Evolutionary conservation across 1,140 invertebrate genomes (phyloP).

Genomic region (Pseudomyrmex concolor): DNA sequence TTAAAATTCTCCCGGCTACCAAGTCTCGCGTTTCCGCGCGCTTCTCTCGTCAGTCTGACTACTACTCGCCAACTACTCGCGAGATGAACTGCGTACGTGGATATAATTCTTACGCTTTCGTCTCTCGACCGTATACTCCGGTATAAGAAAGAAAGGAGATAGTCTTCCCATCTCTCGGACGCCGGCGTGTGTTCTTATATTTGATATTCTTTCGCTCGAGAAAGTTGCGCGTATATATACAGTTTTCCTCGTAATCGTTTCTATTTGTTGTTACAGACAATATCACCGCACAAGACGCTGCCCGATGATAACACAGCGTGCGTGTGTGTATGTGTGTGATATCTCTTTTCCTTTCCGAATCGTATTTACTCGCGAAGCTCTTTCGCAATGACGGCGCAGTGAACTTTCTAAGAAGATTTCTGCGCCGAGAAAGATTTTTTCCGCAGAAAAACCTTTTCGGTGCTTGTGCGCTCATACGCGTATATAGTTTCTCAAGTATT

Average conservation of each 20-base stretch:
- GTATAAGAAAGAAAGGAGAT: background rate
- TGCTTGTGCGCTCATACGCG: no score
- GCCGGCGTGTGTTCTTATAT: slow-evolving; percentile 8
- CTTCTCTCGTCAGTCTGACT: background rate
- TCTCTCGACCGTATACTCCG: background rate
- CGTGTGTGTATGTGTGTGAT: slow-evolving; percentile 5
- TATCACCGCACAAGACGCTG: slow-evolving; percentile 23
- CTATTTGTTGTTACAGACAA: slow-evolving; percentile 55
- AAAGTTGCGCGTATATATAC: slow-evolving; percentile 28
- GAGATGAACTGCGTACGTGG: background rate
- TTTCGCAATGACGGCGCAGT: no score
- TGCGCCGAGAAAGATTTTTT: no score
- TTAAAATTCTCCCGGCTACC: slow-evolving; percentile 43
- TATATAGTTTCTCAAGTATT: no score
- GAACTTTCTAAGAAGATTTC: no score
- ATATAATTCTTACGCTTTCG: slow-evolving; percentile 32
- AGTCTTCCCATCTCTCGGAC: background rate
- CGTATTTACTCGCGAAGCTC: no score
- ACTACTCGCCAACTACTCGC: background rate
- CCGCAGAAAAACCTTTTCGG: no score
- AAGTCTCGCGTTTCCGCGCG: background rate
- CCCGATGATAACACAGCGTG: slow-evolving; percentile 25
- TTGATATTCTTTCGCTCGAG: slow-evolving; percentile 48
- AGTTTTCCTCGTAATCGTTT: slow-evolving; percentile 41
- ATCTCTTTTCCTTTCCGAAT: no score